Evolutionary conservation across 2,888 invertebrate species (phyloP).

Genomic region (Eumerus sabulonum): DNA sequence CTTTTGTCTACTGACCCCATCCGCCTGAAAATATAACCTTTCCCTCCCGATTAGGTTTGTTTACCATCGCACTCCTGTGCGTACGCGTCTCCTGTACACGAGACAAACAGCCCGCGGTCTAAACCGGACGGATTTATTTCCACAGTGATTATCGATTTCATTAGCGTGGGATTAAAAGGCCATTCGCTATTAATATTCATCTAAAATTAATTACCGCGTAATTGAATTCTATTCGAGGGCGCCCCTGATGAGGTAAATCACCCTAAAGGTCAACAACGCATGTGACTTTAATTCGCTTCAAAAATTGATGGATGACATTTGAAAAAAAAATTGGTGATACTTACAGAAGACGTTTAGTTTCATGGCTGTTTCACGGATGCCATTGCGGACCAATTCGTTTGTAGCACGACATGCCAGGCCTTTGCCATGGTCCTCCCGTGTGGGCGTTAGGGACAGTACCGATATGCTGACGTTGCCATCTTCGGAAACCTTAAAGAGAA

Average conservation of each 20-base stretch:
- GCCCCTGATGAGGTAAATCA: neutral
- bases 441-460: constrained; percentile 86
- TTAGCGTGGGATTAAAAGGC: constrained; percentile 38
- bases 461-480: constrained; percentile 91
- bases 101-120: too few species aligned
- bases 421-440: constrained; percentile 88
- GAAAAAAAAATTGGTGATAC: constrained; percentile 77
- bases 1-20: too few species aligned
- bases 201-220: constrained; percentile 27
- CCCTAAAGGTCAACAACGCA: too few species aligned
- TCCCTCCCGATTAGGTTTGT: too few species aligned
- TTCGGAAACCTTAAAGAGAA: constrained; percentile 83
- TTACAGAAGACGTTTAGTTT: constrained; percentile 93
- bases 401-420: constrained; percentile 89
- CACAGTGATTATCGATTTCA: constrained; percentile 43
- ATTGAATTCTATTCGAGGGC: neutral
- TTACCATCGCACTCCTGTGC: too few species aligned
- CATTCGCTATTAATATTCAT: constrained; percentile 38
- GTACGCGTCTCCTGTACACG: too few species aligned
- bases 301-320: neutral
- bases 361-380: constrained; percentile 88
- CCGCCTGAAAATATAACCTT: too few species aligned
- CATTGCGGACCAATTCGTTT: constrained; percentile 86
- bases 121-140: constrained; percentile 1
- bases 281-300: too few species aligned